These are phyloP conservation scores for Drosophila mojavensis DNA, from an alignment of 1,140 invertebrate species.

Conservation along the genomic window DNA sequence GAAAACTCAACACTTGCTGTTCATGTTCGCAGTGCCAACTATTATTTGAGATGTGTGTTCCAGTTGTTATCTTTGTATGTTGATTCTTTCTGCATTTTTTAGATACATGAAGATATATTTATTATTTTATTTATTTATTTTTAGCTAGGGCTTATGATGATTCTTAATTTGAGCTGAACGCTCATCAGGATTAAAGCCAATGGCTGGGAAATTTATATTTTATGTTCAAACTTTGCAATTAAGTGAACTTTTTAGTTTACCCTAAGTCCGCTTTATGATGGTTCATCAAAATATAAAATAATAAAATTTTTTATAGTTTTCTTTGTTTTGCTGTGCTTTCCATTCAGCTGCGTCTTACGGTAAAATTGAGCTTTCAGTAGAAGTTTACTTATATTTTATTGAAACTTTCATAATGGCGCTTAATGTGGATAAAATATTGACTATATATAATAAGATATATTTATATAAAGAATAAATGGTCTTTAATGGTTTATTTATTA, in stretches of 20 bases:
- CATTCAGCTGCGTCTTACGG: too few relatives aligned
- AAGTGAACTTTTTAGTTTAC: neutral
- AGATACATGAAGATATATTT: conserved; percentile 42
- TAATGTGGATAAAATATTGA: too few relatives aligned
- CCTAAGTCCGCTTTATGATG: neutral
- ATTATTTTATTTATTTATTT: neutral
- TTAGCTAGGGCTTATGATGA: too few relatives aligned
- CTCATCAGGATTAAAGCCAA: too few relatives aligned
- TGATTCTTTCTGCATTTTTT: neutral
- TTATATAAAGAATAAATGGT: too few relatives aligned
- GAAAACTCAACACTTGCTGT: conserved; percentile 1
- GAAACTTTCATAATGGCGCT: too few relatives aligned
- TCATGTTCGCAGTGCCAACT: conserved; percentile 38
- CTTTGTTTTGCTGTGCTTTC: neutral
- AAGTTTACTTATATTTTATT: too few relatives aligned
- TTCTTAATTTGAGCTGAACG: too few relatives aligned
- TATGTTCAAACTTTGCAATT: neutral
- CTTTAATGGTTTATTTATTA: too few relatives aligned
- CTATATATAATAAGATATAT: too few relatives aligned
- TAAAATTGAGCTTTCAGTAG: too few relatives aligned
- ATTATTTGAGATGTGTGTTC: conserved; percentile 60
- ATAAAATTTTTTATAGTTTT: neutral
- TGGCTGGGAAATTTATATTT: neutral
- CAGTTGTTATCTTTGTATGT: conserved; percentile 29
- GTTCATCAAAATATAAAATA: neutral